phyloP scores from a whole-genome alignment of 37 sponge, comb jelly and placozoan genomes.

The Oopsacas minuta region DNA sequence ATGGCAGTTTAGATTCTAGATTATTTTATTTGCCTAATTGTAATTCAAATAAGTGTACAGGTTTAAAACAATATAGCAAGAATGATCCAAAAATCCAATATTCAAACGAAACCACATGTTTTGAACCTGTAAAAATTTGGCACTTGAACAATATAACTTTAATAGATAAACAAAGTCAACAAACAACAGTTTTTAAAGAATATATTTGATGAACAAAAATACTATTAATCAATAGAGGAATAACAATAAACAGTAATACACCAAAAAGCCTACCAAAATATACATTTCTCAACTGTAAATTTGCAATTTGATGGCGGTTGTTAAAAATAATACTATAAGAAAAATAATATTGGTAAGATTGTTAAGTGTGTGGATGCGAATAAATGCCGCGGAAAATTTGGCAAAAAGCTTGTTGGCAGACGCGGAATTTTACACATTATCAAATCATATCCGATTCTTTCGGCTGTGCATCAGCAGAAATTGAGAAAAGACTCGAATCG shows the following conservation, averaged over 20 bases:
- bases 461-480: not conserved
- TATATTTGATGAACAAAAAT: not conserved
- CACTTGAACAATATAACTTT: not conserved
- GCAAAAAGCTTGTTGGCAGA: too few species aligned
- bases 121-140: not conserved
- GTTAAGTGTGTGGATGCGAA: conserved; percentile 5
- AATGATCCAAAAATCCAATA: too few species aligned
- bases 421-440: not conserved
- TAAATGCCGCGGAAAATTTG: not conserved
- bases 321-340: conserved; percentile 6
- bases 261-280: not conserved
- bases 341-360: not conserved
- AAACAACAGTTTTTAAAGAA: not conserved
- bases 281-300: not conserved
- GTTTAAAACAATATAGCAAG: too few species aligned
- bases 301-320: not conserved
- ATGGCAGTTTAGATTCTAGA: too few species aligned
- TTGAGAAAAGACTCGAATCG: not conserved
- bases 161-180: not conserved
- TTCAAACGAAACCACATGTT: too few species aligned
- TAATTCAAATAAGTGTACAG: too few species aligned
- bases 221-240: not conserved
- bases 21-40: too few species aligned
- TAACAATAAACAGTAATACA: not conserved
- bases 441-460: conserved; percentile 1